Evolutionary conservation across 1,140 invertebrate genomes (phyloP).

Genomic region (Aculops lycopersici): DNA sequence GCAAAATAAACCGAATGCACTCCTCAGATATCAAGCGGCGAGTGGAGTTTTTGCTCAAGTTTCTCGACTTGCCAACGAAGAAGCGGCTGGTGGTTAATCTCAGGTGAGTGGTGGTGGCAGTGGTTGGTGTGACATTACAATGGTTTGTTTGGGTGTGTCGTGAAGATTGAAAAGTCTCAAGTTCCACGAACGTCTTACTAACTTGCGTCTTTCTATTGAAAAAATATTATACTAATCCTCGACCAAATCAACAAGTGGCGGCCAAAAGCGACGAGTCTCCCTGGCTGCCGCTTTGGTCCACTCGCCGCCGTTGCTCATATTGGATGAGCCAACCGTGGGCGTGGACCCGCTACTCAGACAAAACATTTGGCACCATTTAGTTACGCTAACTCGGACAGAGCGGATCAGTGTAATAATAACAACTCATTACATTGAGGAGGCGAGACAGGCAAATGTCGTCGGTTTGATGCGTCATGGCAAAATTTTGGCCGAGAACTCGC

Average conservation of each 20-base stretch:
- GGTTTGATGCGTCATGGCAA: slow-evolving; percentile 70
- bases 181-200: too few species aligned
- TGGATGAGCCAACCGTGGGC: slow-evolving; percentile 39
- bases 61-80: slow-evolving; percentile 51
- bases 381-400: slow-evolving; percentile 40
- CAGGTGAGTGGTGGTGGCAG: slow-evolving; percentile 25
- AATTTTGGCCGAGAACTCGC: slow-evolving; percentile 62
- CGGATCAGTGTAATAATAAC: slow-evolving; percentile 68
- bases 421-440: slow-evolving; percentile 75
- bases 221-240: too few species aligned
- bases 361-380: slow-evolving; percentile 67
- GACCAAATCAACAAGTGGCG: too few species aligned
- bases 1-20: slow-evolving; percentile 68
- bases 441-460: slow-evolving; percentile 51
- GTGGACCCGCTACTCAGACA: slow-evolving; percentile 60
- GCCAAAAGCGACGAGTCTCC: slow-evolving; percentile 19
- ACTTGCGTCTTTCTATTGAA: too few species aligned
- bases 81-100: slow-evolving; percentile 55
- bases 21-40: slow-evolving; percentile 37
- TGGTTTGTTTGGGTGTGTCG: too few species aligned
- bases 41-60: slow-evolving; percentile 52
- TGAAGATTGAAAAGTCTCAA: too few species aligned
- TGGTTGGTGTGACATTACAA: too few species aligned
- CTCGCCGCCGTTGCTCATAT: slow-evolving; percentile 18
- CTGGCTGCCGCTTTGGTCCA: slow-evolving; percentile 20